Evolutionary conservation across 2,888 invertebrate species (phyloP).

Genomic region (Diploptera punctata): DNA sequence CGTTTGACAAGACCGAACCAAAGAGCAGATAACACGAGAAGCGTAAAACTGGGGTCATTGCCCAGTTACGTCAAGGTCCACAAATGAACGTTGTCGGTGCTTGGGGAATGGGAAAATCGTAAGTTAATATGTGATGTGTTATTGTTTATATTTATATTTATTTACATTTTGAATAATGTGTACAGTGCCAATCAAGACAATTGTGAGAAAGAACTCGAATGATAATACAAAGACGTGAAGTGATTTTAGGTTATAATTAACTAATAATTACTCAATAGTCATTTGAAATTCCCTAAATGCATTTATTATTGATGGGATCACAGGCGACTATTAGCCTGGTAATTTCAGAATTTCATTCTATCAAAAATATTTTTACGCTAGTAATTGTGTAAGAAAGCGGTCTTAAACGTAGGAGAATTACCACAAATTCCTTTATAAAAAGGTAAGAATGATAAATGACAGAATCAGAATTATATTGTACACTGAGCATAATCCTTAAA

Average conservation of each 20-base stretch:
- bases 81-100: background rate
- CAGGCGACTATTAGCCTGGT: background rate
- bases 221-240: background rate
- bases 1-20: no score
- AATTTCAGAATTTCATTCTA: background rate
- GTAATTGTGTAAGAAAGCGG: background rate
- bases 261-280: background rate
- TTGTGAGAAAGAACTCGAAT: background rate
- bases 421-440: background rate
- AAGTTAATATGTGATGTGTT: background rate
- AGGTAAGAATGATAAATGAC: background rate
- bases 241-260: background rate
- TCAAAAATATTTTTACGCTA: background rate
- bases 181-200: background rate
- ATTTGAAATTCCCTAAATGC: background rate
- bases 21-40: background rate
- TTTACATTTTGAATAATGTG: background rate
- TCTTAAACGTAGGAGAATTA: background rate
- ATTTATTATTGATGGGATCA: background rate
- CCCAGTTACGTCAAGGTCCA: background rate
- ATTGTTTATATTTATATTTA: background rate
- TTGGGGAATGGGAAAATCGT: background rate
- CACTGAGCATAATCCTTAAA: background rate
- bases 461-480: background rate
- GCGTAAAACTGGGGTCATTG: slow-evolving; percentile 12